phyloP scores from a whole-genome alignment of 2,113 vertebrate genomes.

The Archilochus colubris region DNA sequence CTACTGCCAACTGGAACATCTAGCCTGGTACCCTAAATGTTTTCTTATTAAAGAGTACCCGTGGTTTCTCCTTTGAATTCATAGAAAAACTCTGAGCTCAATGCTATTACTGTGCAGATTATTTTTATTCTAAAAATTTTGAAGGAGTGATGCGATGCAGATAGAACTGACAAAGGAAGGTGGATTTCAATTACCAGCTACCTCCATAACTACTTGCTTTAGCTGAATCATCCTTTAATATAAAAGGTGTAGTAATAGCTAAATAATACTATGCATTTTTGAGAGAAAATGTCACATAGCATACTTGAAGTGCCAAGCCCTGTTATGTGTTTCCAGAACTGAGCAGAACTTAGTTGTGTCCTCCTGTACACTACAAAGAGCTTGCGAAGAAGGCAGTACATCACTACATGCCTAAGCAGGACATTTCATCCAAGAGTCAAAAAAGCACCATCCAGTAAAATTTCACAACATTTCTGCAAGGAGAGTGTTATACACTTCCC shows the following conservation, averaged over 20 bases:
- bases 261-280: background rate
- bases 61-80: background rate
- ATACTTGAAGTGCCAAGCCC: background rate
- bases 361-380: background rate
- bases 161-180: constrained; percentile 7
- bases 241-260: background rate
- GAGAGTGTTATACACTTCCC: background rate
- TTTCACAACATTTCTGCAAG: background rate
- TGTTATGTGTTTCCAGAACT: background rate
- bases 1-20: constrained; percentile 60
- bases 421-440: background rate
- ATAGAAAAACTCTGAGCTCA: background rate
- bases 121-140: background rate
- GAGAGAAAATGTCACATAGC: background rate
- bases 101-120: background rate
- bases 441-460: background rate
- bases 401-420: background rate
- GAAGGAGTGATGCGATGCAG: background rate
- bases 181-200: constrained; percentile 28
- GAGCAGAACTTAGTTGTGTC: background rate
- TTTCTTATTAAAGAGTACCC: constrained; percentile 33
- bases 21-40: constrained; percentile 42
- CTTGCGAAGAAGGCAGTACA: background rate
- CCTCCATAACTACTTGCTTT: background rate
- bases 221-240: background rate